These are phyloP conservation scores for Virgularia gustaviana DNA, from an alignment of 92 coral and sea anemone genomes.

Conservation along the genomic window DNA sequence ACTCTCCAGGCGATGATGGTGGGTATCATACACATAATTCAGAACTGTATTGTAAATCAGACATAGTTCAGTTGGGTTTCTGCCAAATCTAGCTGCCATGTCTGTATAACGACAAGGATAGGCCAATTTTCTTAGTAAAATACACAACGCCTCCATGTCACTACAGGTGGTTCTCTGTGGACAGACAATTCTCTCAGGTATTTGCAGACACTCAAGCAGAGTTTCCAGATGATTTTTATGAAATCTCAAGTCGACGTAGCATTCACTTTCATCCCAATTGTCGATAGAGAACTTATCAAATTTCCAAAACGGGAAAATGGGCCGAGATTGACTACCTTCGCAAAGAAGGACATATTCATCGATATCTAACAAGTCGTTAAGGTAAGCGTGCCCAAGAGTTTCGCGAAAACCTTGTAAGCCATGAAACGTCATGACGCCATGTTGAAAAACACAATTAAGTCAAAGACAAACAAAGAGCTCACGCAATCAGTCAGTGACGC, in stretches of 20 bases:
- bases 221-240: neutral
- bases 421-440: neutral
- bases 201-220: neutral
- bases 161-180: constrained; percentile 18
- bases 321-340: constrained; percentile 5
- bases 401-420: constrained; percentile 25
- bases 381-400: constrained; percentile 16
- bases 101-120: constrained; percentile 32
- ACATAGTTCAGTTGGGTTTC: neutral
- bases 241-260: constrained; percentile 3
- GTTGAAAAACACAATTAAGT: neutral
- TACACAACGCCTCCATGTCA: constrained; percentile 15
- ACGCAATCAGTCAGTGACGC: no score
- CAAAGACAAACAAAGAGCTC: neutral
- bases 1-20: neutral
- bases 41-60: neutral
- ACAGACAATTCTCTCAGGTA: constrained; percentile 25
- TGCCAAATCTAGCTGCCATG: constrained; percentile 11
- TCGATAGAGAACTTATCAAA: constrained; percentile 2
- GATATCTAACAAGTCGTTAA: constrained; percentile 14
- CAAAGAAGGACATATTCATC: constrained; percentile 21
- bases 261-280: constrained; percentile 18
- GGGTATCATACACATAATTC: neutral
- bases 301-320: constrained; percentile 31
- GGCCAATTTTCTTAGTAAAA: constrained; percentile 21